Evolutionary conservation across 2,797 vertebrate species (phyloP).

Genomic region (Rhinoraja longicauda): DNA sequence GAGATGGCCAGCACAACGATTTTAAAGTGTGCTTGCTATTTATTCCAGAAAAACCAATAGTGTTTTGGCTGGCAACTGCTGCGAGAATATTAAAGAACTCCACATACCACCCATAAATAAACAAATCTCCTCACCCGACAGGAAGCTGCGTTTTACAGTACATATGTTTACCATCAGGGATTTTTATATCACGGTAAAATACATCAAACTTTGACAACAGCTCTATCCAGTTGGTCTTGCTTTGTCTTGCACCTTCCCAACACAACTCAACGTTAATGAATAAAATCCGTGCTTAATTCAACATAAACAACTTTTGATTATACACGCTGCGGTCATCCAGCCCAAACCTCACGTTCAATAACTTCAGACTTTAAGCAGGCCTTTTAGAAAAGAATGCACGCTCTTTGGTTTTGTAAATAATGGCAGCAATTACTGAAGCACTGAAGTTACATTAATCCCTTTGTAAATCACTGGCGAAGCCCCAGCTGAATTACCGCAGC

Average conservation of each 20-base stretch:
- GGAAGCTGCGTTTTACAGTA: not conserved
- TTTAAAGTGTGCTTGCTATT: not conserved
- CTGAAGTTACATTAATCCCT: not conserved
- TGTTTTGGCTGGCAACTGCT: not conserved
- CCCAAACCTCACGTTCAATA: not conserved
- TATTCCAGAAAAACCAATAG: not conserved
- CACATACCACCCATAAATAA: not conserved
- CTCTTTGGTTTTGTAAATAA: not conserved
- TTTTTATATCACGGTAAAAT: not conserved
- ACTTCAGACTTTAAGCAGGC: not conserved
- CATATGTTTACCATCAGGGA: not conserved
- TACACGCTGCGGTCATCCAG: too few species aligned
- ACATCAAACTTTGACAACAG: not conserved
- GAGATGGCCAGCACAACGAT: not conserved
- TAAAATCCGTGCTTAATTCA: not conserved
- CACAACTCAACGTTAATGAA: not conserved
- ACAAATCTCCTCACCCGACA: not conserved
- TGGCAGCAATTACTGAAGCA: not conserved
- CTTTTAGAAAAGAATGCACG: not conserved
- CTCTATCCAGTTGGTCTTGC: not conserved
- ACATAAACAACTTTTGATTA: not conserved
- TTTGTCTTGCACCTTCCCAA: not conserved
- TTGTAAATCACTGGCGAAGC: not conserved
- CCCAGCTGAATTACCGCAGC: not conserved
- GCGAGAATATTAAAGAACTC: not conserved